Evolutionary conservation across 2,113 vertebrate genomes (phyloP).

Genomic region (Phalacrocorax aristotelis): DNA sequence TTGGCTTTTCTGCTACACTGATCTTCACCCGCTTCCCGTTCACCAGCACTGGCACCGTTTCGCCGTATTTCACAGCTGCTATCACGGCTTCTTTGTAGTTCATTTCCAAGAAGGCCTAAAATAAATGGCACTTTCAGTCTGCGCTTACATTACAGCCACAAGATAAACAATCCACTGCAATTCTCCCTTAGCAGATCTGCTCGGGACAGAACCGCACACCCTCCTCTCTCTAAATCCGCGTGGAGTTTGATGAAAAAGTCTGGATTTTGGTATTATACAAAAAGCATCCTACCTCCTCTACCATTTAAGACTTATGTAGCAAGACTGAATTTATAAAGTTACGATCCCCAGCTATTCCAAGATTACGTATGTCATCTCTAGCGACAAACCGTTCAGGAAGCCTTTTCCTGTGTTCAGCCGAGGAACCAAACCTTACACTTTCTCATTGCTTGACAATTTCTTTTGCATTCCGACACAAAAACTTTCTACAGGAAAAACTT

Average conservation of each 20-base stretch:
- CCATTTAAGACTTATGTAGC: not conserved
- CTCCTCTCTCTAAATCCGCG: not conserved
- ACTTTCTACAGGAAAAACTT: not conserved
- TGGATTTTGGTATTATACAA: not conserved
- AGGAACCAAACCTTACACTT: too few species aligned
- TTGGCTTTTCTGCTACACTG: conserved; percentile 61
- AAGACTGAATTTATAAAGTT: not conserved
- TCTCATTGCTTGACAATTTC: too few species aligned
- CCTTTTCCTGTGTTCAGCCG: not conserved
- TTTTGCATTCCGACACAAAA: not conserved
- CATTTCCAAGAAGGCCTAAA: conserved; percentile 79
- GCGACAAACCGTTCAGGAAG: not conserved
- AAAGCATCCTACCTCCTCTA: not conserved
- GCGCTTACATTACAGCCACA: not conserved
- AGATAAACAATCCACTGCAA: not conserved
- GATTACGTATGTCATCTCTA: not conserved
- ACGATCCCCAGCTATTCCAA: not conserved
- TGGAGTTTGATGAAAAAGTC: not conserved
- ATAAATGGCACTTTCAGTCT: not conserved
- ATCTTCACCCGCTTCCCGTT: conserved; percentile 70
- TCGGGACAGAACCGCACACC: accelerated
- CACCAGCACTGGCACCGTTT: conserved; percentile 68
- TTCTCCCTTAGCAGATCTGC: not conserved
- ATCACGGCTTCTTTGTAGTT: conserved; percentile 73
- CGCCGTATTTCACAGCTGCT: conserved; percentile 68